Evolutionary conservation across 2,888 invertebrate genomes (phyloP).

Genomic region (Byasa hedistus): DNA sequence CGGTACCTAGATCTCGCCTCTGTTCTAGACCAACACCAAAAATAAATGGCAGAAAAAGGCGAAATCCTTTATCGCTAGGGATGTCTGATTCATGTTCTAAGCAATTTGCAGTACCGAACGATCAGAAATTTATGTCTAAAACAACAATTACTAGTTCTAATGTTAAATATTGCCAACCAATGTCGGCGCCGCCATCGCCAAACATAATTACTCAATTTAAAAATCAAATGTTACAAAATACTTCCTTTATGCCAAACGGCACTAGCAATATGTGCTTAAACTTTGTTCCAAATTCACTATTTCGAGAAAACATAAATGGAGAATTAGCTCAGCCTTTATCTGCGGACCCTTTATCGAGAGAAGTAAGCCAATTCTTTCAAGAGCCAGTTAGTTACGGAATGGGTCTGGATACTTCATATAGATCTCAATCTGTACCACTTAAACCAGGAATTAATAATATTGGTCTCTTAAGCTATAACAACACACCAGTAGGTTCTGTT

Average conservation of each 20-base stretch:
- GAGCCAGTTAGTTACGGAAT: conserved; percentile 69
- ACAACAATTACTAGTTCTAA: conserved; percentile 51
- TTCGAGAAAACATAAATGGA: conserved; percentile 70
- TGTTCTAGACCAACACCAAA: conserved; percentile 77
- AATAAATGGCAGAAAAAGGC: conserved; percentile 60
- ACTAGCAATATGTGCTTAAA: conserved; percentile 67
- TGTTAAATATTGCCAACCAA: conserved; percentile 72
- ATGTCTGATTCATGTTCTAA: conserved; percentile 56
- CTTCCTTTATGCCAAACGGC: conserved; percentile 59
- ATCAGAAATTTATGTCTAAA: conserved; percentile 66
- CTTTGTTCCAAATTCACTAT: conserved; percentile 64
- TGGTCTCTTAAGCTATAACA: conserved; percentile 66
- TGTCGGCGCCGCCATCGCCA: conserved; percentile 86
- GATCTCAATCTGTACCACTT: conserved; percentile 90
- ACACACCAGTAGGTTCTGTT: conserved; percentile 82
- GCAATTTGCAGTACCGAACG: conserved; percentile 70
- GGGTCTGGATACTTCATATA: conserved; percentile 65
- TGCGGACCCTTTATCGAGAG: conserved; percentile 77
- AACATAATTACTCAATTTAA: conserved; percentile 76
- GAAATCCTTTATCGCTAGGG: conserved; percentile 61
- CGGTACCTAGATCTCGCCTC: conserved; percentile 83
- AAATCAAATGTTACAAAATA: conserved; percentile 72
- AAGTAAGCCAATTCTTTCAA: conserved; percentile 82
- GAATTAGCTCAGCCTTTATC: conserved; percentile 63
- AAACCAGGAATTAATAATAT: conserved; percentile 78